Evolutionary conservation across 2,797 vertebrate genomes (phyloP), one percentile per base, ranked within the genome.

Genomic region (Labeo calbasu): DNA sequence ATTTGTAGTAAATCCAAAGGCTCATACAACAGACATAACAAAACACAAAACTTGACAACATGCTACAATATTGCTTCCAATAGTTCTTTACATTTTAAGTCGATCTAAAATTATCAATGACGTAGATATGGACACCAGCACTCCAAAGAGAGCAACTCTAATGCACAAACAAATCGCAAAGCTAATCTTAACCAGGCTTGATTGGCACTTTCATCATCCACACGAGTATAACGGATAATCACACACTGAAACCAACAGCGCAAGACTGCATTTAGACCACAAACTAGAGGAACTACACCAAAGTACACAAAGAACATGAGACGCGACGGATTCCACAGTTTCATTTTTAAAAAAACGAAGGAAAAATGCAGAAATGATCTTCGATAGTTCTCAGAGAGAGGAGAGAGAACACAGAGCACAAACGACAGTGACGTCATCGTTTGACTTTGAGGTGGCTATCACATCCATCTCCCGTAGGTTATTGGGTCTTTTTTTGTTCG

Each of bases 21-120:
- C 95, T 95, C 94, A 93, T 95, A 95, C 94, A 95, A 95, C 94
- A 93, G 95, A 95, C 95, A 94, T 94, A 89, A 91, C 88, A 89
- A 93, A 95, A 95, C 95, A 95, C 94, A 95, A 95, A 95, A 95
- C 94, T 95, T 94, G 94, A 95, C 95, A 92, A 95, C 95, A 95
- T 95, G 95, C 95, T 95, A 95, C 95, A 95, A 95, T 95, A 95
- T 95, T 95, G 95, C 95, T 95, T 95, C 94, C 94, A 95, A 94
- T 95, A 95, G 95, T 90, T 95, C 95, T 95, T 95, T 95, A 95
- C 93, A 94, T 95, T 95, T 84, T 84, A 79, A 84, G 66, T 84
- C 68, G 77, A 84, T 84, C 83, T 84, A 87, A 95, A 94, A 95
- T 94, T 89, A 92, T 95, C 94, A 94, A 84, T 95, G 94, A 95